Base-by-base conservation (phyloP, 2,888 invertebrate genomes). In the Seira sanloemensis region DNA sequence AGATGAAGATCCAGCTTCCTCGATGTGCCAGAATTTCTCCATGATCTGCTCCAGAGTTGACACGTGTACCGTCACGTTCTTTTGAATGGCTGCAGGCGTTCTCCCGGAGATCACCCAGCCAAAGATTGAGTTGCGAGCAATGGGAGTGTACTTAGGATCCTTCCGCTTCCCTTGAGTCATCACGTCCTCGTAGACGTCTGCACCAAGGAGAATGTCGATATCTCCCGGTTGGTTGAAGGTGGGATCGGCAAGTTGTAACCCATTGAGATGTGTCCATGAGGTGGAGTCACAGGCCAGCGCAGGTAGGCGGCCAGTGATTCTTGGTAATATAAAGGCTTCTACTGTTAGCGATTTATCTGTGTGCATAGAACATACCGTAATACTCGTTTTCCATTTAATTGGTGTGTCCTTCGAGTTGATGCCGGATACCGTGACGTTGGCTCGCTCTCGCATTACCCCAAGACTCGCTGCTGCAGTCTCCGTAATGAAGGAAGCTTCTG, bases 171-270 rank as follows among this genome's bases (percentile, higher is more conserved):
- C 9, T 23, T 24, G 58, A 19, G 12, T 9, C 16, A 46, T 21
- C 12, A 84, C 4, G 1, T 68, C 4, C 1, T 68, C 0, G 62
- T 58, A 24, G n/a, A 76, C 23, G n/a, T 82, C 85, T 0, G 79
- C 54, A 9, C 86, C 86, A 0, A 86, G 18, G 2, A 86, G 50
- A 9, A 85, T 58, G 26, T 86, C 85, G 7, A 86, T 37, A 0
- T 19, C 7, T 1, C 21, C 73, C 4, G 76, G 67, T 16, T 73
- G 9, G 7, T 19, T 2, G 24, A 50, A 86, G 1, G 73, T 12
- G 1, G 84, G 85, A 37, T 86, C 86, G 4, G 86, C 86, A 9
- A 85, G 62, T 12, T 19, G 12, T 0, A 85, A 7, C 1, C 26
- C 25, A 18, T 26, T 46, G 9, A 83, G 18, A 67, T 86, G 85